Evolutionary conservation across 2,888 invertebrate genomes (phyloP).

Genomic region (Pycnomerus fuliginosus): DNA sequence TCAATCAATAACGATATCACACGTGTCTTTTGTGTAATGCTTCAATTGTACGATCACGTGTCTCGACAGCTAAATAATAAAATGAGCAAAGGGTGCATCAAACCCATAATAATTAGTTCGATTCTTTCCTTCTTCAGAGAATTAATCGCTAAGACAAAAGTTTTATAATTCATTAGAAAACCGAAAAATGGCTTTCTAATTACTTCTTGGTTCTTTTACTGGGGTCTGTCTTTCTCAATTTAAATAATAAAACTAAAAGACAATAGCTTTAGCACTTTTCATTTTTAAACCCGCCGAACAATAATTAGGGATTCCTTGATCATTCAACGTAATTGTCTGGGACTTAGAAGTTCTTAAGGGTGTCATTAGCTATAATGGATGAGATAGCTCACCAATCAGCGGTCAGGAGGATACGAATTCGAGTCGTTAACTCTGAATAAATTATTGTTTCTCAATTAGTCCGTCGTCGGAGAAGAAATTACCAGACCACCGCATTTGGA

Average conservation of each 20-base stretch:
- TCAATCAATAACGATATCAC: too few relatives aligned
- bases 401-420: constrained; percentile 43
- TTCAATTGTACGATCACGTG: too few relatives aligned
- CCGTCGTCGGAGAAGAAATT: constrained; percentile 37
- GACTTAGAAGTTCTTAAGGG: constrained; percentile 47
- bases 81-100: too few relatives aligned
- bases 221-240: constrained; percentile 43
- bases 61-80: too few relatives aligned
- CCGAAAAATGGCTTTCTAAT: constrained; percentile 46
- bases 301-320: constrained; percentile 51
- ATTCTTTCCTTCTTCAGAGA: constrained; percentile 36
- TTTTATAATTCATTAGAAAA: constrained; percentile 42
- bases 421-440: constrained; percentile 49
- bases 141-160: constrained; percentile 48
- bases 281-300: constrained; percentile 47
- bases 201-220: constrained; percentile 46
- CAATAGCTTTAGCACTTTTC: constrained; percentile 44
- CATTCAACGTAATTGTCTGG: constrained; percentile 50
- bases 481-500: constrained; percentile 28
- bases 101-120: constrained; percentile 29
- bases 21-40: too few relatives aligned
- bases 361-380: constrained; percentile 53
- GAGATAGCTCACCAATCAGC: constrained; percentile 44
- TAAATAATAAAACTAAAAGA: constrained; percentile 42
- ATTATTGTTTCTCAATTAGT: constrained; percentile 52